A percentile compares a stretch with the other conserved stretches of the same genome.
Conservation (phyloP, 2,888 invertebrate genomes). For the Galerucella pusilla region DNA sequence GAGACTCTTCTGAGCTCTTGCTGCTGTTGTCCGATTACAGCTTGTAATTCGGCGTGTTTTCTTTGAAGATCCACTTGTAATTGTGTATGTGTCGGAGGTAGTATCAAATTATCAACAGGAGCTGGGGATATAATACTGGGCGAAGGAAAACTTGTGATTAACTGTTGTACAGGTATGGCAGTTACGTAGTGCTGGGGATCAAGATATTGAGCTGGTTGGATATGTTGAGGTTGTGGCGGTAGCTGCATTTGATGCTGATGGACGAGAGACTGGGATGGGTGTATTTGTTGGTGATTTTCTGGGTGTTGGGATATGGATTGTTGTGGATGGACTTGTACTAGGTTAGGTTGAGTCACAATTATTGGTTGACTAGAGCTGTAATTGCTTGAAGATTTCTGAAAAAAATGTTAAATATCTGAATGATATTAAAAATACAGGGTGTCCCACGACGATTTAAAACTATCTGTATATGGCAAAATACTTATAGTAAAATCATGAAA, state of each 20-base stretch:
- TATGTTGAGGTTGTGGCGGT: slow-evolving; percentile 50
- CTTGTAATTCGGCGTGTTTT: slow-evolving; percentile 87
- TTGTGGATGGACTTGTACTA: slow-evolving; percentile 38
- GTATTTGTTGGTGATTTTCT: slow-evolving; percentile 40
- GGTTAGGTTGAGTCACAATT: slow-evolving; percentile 8
- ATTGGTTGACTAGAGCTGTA: slow-evolving; percentile 14
- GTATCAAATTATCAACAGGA: slow-evolving; percentile 65
- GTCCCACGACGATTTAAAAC: no score
- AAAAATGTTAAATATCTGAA: slow-evolving; percentile 24
- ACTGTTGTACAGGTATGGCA: slow-evolving; percentile 71
- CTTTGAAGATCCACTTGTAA: slow-evolving; percentile 80
- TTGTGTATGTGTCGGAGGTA: slow-evolving; percentile 70
- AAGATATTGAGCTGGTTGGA: slow-evolving; percentile 58
- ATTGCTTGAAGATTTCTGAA: slow-evolving; percentile 59
- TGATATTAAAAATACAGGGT: neutral
- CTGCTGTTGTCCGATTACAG: slow-evolving; percentile 86
- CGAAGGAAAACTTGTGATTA: slow-evolving; percentile 67
- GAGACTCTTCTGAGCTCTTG: slow-evolving; percentile 87
- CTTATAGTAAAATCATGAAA: slow-evolving; percentile 11
- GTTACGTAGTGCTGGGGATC: slow-evolving; percentile 69
- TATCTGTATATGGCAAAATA: no score
- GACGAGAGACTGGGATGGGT: slow-evolving; percentile 41
- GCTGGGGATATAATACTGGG: slow-evolving; percentile 64
- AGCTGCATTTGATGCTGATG: slow-evolving; percentile 45
- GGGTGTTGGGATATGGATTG: slow-evolving; percentile 36